Conservation (phyloP, 2,113 vertebrate genomes). For the Eptesicus fuscus region DNA sequence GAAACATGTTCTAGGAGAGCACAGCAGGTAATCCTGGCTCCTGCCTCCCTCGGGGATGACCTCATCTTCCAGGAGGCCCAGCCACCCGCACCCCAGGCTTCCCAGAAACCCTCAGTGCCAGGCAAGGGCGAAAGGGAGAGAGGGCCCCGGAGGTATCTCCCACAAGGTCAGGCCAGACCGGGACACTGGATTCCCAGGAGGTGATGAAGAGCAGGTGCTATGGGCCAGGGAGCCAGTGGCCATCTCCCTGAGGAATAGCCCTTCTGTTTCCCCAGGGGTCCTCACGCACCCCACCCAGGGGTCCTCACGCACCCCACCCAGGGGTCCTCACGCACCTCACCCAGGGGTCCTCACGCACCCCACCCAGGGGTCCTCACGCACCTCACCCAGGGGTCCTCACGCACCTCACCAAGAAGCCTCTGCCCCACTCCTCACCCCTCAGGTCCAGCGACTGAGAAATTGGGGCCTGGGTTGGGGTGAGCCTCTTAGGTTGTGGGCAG, state of each 20-base stretch:
- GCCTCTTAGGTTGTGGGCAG: neutral
- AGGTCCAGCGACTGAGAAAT: neutral
- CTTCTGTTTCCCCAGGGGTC: neutral
- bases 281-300: neutral
- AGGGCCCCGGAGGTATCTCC: neutral
- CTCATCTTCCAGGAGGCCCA: constrained; percentile 37
- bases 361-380: no score
- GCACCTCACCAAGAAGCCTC: neutral
- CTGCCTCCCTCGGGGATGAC: constrained; percentile 45
- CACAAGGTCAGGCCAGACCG: neutral
- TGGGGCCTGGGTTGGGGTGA: neutral
- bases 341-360: neutral
- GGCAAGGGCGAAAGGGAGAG: neutral
- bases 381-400: neutral
- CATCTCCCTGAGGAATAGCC: neutral
- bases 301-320: neutral
- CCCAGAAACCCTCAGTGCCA: constrained; percentile 23
- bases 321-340: neutral
- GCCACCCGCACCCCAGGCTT: neutral
- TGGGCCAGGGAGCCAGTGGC: no score
- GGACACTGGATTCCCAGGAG: neutral
- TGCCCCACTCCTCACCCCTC: neutral
- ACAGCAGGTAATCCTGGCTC: constrained; percentile 8
- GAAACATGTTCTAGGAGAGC: constrained; percentile 23
- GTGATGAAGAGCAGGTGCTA: neutral